Evolutionary conservation across 2,888 invertebrate species (phyloP), one percentile per base, ranked within the genome.

Genomic region (Aspidiotus destructor): DNA sequence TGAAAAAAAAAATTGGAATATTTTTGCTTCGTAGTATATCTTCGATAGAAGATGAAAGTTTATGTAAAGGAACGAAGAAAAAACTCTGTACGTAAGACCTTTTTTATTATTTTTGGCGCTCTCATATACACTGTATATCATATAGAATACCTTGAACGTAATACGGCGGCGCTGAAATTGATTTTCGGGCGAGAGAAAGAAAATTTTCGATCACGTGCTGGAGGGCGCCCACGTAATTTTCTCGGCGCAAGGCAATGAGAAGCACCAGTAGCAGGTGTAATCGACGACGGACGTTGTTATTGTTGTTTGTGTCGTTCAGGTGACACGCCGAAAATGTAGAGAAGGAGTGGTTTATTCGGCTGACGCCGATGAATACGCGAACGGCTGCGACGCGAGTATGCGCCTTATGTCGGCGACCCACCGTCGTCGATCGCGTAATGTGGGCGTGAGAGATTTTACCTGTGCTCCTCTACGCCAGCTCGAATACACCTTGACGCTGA

Each of bases 311-410:
- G 28, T 28, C 28, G 28, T 28, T 28, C 28, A 28, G 28, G 28
- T 28, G 28, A 28, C 28, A 28, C 28, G 28, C 28, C 28, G 28
- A 28, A 28, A 28, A 28, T 28, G 5, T 28, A n/a, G 48, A 13
- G 48, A 48, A 48, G 48, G 48, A 48, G 48, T 48, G 48, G 48
- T 48, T 48, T 48, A 48, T 48, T 48, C 48, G 48, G 48, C 48
- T n/a, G 48, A 48, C 48, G 48, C 48, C 48, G 28, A 28, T 28
- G 28, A 28, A 28, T 28, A 28, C 28, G 48, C 48, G 48, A 48
- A 28, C 28, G 10, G 48, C 48, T n/a, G 6, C 48, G 48, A 13
- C 48, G 48, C 10, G 48, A 13, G 48, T 48, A n/a, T n/a, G 48
- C 48, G 48, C 48, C n/a, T 48, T 48, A 48, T n/a, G 11, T 48